Evolutionary conservation across 2,888 invertebrate genomes (phyloP), one percentile per base, ranked within the genome.

Genomic region (Melitaea athalia): DNA sequence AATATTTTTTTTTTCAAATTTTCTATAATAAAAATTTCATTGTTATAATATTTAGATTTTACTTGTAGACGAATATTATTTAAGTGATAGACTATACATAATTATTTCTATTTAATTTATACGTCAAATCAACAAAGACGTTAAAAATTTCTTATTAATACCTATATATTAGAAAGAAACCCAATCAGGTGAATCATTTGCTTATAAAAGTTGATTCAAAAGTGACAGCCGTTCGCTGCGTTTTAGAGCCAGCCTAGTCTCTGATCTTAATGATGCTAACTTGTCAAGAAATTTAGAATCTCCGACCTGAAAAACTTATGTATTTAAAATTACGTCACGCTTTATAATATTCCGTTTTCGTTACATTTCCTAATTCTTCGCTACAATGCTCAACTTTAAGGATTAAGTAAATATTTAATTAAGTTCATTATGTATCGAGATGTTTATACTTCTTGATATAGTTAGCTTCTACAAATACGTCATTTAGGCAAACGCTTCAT

Each of bases 401-500:
- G 11, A 64, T 45, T 61, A 64, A 67, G 64, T 24, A 52, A 62
- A 52, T 17, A 24, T 66, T 61, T 49, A 64, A 42, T 64, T 62
- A 50, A 63, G 38, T 38, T 64, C 50, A 38, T 33, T 33, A 47
- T 38, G 43, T 59, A 57, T 52, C 55, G 64, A 65, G 61, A 66
- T 63, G 62, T 5, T 38, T 4, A 65, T 75, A 77, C 71, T 78
- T 82, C 81, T 84, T 82, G 82, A 79, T 79, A 80, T 74, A 76
- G 78, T 83, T 79, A 82, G 80, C 77, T 75, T 79, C 57, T 74
- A 71, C 73, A 71, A 65, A 24, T 70, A 68, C 72, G 65, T 84
- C 84, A 86, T 87, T 85, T 86, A 88, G 86, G 88, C 87, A 80
- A 87, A 85, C 84, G 89, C 89, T 87, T 87, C 83, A 84, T 83